A percentile compares a stretch with the other conserved stretches of the same genome.
These are phyloP conservation scores for Muscidifurax raptorellus DNA, from an alignment of 1,140 invertebrate genomes.

Conservation along the genomic window DNA sequence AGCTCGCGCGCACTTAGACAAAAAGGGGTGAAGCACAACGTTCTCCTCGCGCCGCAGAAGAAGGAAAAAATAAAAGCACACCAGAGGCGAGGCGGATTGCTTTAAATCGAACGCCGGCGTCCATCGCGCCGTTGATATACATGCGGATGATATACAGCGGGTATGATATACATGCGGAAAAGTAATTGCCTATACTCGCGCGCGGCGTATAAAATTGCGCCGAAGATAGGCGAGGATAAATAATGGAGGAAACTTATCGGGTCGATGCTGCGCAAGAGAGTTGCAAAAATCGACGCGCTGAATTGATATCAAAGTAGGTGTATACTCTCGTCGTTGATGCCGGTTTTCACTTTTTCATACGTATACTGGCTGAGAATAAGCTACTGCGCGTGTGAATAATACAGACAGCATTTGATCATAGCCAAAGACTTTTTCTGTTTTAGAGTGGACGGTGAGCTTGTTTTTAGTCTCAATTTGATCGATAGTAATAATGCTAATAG, in stretches of 20 bases:
- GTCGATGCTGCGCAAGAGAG: neutral
- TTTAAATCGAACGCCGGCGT: slow-evolving; percentile 2
- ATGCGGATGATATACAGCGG: too few relatives aligned
- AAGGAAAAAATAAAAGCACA: neutral
- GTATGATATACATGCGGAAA: neutral
- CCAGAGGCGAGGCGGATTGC: slow-evolving; percentile 20
- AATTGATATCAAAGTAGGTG: slow-evolving; percentile 15
- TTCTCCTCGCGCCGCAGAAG: neutral
- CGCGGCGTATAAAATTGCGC: slow-evolving; percentile 10
- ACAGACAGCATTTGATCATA: too few relatives aligned
- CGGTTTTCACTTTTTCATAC: slow-evolving; percentile 1
- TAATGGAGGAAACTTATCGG: slow-evolving; percentile 1
- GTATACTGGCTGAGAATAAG: neutral
- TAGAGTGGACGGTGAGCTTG: neutral
- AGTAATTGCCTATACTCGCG: slow-evolving; percentile 19
- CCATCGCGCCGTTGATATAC: neutral
- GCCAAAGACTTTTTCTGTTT: too few relatives aligned
- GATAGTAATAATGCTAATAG: neutral
- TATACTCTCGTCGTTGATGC: neutral
- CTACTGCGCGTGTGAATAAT: too few relatives aligned
- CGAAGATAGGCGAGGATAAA: neutral
- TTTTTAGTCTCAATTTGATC: neutral
- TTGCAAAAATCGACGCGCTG: neutral
- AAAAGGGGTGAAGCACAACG: neutral
- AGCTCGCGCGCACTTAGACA: neutral